These are phyloP conservation scores for Endomychus coccineus DNA, from an alignment of 2,888 invertebrate species.

Conservation along the genomic window DNA sequence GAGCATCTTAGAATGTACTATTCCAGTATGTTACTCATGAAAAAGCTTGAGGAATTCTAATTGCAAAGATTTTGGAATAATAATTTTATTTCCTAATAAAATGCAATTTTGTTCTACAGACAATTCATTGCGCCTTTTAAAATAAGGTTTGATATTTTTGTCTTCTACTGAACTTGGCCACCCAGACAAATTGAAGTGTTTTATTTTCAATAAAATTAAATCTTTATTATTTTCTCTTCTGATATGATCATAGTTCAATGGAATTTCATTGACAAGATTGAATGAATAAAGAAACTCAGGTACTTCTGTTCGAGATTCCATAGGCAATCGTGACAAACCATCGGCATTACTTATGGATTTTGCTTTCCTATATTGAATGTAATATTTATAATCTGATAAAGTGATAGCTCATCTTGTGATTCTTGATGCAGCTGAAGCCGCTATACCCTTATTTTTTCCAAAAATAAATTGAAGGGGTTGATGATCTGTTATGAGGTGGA, in stretches of 20 bases:
- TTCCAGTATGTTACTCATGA: no score
- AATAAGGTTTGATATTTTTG: no score
- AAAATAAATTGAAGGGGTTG: conserved; percentile 21
- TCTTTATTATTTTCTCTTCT: conserved; percentile 5
- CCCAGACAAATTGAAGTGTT: conserved; percentile 15
- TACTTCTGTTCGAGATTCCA: conserved; percentile 1
- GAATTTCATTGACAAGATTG: not conserved
- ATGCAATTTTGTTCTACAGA: conserved; percentile 20
- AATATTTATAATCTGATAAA: conserved; percentile 19
- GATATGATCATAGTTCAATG: conserved; percentile 10
- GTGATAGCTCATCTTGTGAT: conserved; percentile 19
- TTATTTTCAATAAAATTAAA: conserved; percentile 11
- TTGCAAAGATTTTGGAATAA: conserved; percentile 16
- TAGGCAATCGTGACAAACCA: conserved; percentile 16
- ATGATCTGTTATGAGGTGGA: conserved; percentile 18
- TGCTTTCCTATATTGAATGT: no score
- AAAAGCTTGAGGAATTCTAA: conserved; percentile 17
- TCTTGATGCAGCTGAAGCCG: conserved; percentile 15
- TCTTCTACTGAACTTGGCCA: no score
- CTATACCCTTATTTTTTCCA: conserved; percentile 20
- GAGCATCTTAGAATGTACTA: no score
- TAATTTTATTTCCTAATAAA: conserved; percentile 16
- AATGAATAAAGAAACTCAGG: not conserved
- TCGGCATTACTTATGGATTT: conserved; percentile 15
- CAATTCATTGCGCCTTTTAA: conserved; percentile 15